These are phyloP conservation scores for Ctenodactylus gundi DNA, from an alignment of 2,113 vertebrate genomes.

Conservation along the genomic window DNA sequence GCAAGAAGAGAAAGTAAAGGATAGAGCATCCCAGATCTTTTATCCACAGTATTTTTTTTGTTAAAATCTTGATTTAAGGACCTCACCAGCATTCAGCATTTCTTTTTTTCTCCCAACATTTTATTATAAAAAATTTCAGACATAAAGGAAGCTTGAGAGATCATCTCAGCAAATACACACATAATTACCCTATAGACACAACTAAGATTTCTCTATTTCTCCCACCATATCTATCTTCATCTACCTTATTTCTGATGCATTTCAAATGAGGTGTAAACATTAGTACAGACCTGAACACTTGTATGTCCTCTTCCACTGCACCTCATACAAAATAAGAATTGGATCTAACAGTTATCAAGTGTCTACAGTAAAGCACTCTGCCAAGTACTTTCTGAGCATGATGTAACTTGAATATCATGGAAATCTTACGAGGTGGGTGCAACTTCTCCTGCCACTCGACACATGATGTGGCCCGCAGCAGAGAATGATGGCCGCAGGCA, in stretches of 20 bases:
- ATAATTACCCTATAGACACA: not conserved
- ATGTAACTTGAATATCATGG: not conserved
- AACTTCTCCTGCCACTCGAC: not conserved
- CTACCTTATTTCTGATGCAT: not conserved
- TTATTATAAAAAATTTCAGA: conserved; percentile 2
- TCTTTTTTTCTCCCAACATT: not conserved
- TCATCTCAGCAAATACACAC: not conserved
- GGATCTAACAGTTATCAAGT: not conserved
- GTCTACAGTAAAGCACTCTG: not conserved
- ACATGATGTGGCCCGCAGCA: not conserved
- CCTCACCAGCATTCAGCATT: not conserved
- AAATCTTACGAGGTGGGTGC: not conserved
- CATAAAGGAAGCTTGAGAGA: not conserved
- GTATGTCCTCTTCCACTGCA: not conserved
- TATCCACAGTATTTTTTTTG: not conserved
- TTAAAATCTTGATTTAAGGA: not conserved
- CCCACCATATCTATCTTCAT: not conserved
- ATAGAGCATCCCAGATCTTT: not conserved
- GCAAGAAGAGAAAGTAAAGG: not conserved
- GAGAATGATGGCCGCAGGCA: not conserved
- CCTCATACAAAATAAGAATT: not conserved
- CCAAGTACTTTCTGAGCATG: not conserved
- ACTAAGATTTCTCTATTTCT: not conserved
- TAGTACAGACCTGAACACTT: not conserved
- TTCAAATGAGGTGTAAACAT: not conserved